Conservation (phyloP, 2,888 invertebrate species). For the Aelia acuminata region DNA sequence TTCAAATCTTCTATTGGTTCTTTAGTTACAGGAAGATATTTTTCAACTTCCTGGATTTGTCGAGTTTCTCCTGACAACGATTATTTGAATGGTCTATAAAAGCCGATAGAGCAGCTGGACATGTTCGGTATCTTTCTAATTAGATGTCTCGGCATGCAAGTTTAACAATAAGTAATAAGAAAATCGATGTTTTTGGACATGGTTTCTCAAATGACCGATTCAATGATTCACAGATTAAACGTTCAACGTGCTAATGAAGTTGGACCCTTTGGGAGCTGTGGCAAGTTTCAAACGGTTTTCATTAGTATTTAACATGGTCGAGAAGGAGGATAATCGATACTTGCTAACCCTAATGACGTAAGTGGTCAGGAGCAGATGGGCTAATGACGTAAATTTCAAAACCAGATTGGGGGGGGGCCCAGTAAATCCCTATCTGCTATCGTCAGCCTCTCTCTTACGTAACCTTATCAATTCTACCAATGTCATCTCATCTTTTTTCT, state of each 20-base stretch:
- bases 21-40: too few species aligned
- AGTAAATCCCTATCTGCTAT: not conserved
- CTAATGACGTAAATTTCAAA: conserved; percentile 38
- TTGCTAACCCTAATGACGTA: not conserved
- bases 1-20: too few species aligned
- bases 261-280: not conserved
- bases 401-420: not conserved
- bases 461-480: not conserved
- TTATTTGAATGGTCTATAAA: too few species aligned
- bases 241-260: not conserved
- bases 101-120: too few species aligned
- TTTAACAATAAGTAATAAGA: too few species aligned
- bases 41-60: too few species aligned
- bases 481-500: not conserved
- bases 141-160: too few species aligned
- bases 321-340: not conserved
- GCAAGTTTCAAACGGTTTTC: not conserved
- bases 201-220: too few species aligned
- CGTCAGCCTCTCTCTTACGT: not conserved
- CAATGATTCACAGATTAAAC: not conserved
- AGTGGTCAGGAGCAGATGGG: not conserved
- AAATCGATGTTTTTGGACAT: too few species aligned
- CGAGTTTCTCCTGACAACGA: too few species aligned
- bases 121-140: too few species aligned
- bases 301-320: not conserved